A percentile compares a stretch with the other conserved stretches of the same genome.
These are phyloP conservation scores for Eubasilissa splendida DNA, from an alignment of 2,888 invertebrate genomes.

Conservation along the genomic window DNA sequence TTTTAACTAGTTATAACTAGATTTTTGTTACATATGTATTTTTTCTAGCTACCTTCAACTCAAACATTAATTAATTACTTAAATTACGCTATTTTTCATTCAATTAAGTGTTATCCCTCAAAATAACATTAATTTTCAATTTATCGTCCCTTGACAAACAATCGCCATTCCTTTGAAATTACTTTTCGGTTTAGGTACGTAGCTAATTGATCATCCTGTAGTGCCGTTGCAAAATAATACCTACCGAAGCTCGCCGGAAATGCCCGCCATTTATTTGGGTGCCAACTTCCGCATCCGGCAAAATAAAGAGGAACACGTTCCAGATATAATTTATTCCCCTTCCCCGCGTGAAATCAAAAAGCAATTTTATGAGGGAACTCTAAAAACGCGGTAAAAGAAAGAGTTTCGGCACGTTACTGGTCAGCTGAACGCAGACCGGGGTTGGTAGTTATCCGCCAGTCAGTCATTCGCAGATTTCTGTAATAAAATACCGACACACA, in stretches of 20 bases:
- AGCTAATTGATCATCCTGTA: no score
- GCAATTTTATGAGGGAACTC: constrained; percentile 4
- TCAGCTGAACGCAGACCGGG: not conserved
- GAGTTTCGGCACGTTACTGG: constrained; percentile 7
- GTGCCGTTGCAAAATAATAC: no score
- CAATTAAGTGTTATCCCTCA: no score
- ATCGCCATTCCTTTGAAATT: no score
- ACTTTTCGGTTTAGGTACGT: no score
- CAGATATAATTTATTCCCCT: not conserved
- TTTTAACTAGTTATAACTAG: no score
- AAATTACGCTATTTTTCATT: no score
- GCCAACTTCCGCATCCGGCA: not conserved
- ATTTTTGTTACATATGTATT: no score
- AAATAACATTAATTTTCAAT: no score
- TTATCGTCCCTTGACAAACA: no score
- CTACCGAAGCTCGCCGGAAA: not conserved
- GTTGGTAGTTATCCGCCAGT: not conserved
- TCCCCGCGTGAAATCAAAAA: constrained; percentile 3
- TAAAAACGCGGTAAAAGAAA: constrained; percentile 13
- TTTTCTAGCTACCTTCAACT: no score
- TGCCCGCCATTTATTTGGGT: constrained; percentile 16
- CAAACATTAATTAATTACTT: no score
- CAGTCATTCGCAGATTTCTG: constrained; percentile 12
- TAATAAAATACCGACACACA: not conserved
- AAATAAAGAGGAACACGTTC: not conserved